Evolutionary conservation across 2,888 invertebrate genomes (phyloP), one percentile per base, ranked within the genome.

Genomic region (Emmelina monodactyla): DNA sequence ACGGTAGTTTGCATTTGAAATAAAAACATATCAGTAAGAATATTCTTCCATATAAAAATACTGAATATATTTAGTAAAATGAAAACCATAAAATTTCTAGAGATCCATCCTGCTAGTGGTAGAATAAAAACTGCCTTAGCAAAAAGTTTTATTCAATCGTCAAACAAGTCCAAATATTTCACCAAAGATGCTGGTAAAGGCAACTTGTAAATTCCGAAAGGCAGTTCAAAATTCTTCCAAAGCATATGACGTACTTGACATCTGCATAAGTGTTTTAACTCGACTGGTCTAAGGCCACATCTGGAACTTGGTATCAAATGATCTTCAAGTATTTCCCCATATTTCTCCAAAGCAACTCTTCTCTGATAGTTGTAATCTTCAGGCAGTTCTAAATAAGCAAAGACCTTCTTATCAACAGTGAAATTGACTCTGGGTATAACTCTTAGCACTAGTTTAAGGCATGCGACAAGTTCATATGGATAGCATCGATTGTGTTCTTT

Each of bases 241-340:
- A 93, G 63, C 36, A 69, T 59, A 31, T 86, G 70, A 38, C 92
- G 82, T 30, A 92, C 83, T 14, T 69, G 68, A 57, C 91, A 91
- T 42, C 92, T 81, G 49, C 88, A 87, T 2, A 92, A 63, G 62
- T 92, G 92, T 45, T 88, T 88, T 37, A 93, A 66, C 47, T 88
- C 87, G n/a, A 87, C 83, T 1, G 88, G 87, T 39, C 58, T 59
- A 4, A 85, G 43, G 1, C 87, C 86, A 57, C 85, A 86, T 37
- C 87, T 72, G 2, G 82, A 78, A 12, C 72, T 60, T 1, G 87
- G 87, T 22, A 88, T 63, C 16, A 88, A 55, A 47, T 83, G 83
- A 45, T 82, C 83, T 31, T 82, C 65, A 10, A 86, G 52, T 37
- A 88, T 71, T 34, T 81, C 76, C 11, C 63, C 62, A 42, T 78